phyloP scores from a whole-genome alignment of 2,113 vertebrate genomes.

The Dinomys branickii region DNA sequence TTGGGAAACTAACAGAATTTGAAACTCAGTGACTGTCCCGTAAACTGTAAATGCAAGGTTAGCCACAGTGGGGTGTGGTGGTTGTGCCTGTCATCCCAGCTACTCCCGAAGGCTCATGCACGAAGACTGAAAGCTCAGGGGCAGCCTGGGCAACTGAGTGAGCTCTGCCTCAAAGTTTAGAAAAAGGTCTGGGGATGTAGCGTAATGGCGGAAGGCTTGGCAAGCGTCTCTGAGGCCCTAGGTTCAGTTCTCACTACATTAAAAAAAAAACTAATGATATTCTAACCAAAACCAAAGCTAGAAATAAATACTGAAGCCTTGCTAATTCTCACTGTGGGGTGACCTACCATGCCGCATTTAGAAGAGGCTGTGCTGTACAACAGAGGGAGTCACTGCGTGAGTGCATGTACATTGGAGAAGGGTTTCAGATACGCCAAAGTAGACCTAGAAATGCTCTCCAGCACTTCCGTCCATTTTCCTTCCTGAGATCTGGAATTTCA shows the following conservation, averaged over 20 bases:
- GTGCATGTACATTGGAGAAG: background rate
- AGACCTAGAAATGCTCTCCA: background rate
- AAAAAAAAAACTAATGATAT: background rate
- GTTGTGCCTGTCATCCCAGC: background rate
- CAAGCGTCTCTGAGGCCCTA: background rate
- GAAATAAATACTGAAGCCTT: slow-evolving; percentile 43
- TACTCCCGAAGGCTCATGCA: background rate
- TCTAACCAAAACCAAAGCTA: slow-evolving; percentile 1
- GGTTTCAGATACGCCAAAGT: background rate
- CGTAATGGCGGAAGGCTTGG: background rate
- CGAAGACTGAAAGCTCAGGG: background rate
- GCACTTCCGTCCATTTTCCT: background rate
- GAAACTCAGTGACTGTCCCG: background rate
- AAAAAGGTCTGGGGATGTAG: background rate
- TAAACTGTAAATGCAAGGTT: background rate
- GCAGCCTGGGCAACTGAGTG: background rate
- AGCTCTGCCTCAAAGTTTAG: background rate
- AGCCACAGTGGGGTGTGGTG: background rate
- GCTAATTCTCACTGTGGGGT: background rate
- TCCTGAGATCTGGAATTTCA: slow-evolving; percentile 37
- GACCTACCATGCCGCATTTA: background rate
- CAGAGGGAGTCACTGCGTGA: background rate
- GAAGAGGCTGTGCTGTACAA: background rate
- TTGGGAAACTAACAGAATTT: slow-evolving; percentile 18
- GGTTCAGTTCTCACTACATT: background rate